Percentiles rank a stretch among this genome's conserved stretches.
phyloP scores from a whole-genome alignment of 2,888 invertebrate species.

The Caradrina clavipalpis region DNA sequence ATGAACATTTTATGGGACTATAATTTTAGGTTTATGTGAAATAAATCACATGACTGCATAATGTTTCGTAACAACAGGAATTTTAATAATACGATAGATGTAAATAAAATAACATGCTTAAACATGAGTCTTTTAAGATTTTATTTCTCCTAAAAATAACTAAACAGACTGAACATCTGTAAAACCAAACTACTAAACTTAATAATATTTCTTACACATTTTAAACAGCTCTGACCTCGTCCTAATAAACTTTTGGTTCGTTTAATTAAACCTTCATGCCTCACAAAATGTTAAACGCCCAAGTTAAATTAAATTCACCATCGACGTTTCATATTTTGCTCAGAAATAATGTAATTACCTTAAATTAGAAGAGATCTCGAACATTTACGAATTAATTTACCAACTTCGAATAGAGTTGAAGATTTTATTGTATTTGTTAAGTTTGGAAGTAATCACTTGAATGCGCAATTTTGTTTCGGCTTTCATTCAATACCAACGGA shows the following conservation, averaged over 20 bases:
- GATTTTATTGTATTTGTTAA: constrained; percentile 55
- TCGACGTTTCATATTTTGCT: constrained; percentile 66
- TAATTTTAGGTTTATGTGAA: constrained; percentile 24
- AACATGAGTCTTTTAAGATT: neutral
- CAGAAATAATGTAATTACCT: constrained; percentile 62
- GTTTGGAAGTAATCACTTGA: constrained; percentile 48
- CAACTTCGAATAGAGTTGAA: constrained; percentile 46
- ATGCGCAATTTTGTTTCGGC: constrained; percentile 40
- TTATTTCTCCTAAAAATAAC: neutral
- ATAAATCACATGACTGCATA: constrained; percentile 29
- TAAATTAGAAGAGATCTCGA: constrained; percentile 58
- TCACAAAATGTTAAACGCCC: constrained; percentile 69
- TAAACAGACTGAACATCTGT: neutral
- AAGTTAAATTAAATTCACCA: constrained; percentile 72
- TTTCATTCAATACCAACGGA: constrained; percentile 16
- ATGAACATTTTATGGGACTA: constrained; percentile 34
- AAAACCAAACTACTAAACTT: constrained; percentile 8
- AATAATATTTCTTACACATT: constrained; percentile 54
- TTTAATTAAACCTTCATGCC: constrained; percentile 77
- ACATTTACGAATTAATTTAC: constrained; percentile 58
- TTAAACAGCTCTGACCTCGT: constrained; percentile 64
- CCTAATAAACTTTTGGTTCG: constrained; percentile 74
- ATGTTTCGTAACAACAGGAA: constrained; percentile 8
- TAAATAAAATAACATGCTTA: neutral
- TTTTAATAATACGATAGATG: neutral